Conservation (phyloP, 2,797 vertebrate genomes). For the Sebastes diploproa region DNA sequence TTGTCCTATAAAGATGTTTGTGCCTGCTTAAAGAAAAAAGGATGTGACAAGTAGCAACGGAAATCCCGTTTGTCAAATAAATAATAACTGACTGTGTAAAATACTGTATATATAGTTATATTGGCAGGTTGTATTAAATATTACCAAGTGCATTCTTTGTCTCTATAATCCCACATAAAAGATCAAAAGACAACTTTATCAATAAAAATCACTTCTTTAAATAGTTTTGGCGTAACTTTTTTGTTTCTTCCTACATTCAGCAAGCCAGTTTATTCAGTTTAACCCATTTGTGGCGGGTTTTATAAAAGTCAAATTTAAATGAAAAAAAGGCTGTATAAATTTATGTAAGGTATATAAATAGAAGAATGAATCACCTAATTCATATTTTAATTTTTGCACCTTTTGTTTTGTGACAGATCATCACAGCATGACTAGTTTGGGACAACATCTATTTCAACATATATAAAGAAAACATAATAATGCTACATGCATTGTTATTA, state of each 20-base stretch:
- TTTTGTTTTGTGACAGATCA: conserved; percentile 41
- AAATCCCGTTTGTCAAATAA: conserved; percentile 50
- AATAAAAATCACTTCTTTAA: conserved; percentile 41
- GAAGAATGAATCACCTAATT: conserved; percentile 49
- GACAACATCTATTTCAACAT: conserved; percentile 67
- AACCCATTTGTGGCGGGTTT: conserved; percentile 12
- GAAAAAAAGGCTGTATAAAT: conserved; percentile 35
- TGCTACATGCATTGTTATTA: conserved; percentile 72
- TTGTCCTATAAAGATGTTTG: conserved; percentile 6
- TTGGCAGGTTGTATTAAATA: conserved; percentile 49
- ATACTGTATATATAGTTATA: conserved; percentile 44
- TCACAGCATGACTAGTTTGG: conserved; percentile 60
- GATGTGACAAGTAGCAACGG: conserved; percentile 14
- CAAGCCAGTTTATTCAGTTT: conserved; percentile 47
- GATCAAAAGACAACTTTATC: conserved; percentile 27
- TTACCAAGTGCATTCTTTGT: conserved; percentile 55
- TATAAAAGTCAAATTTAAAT: conserved; percentile 27
- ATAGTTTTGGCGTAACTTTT: conserved; percentile 43
- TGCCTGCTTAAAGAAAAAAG: conserved; percentile 11
- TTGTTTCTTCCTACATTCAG: conserved; percentile 63
- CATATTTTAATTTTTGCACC: conserved; percentile 27
- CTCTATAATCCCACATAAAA: conserved; percentile 32
- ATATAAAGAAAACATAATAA: conserved; percentile 50
- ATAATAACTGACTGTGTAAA: conserved; percentile 34
- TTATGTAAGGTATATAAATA: conserved; percentile 48